These are phyloP conservation scores for Furcifer pardalis DNA, from an alignment of 2,797 vertebrate species.

Conservation along the genomic window DNA sequence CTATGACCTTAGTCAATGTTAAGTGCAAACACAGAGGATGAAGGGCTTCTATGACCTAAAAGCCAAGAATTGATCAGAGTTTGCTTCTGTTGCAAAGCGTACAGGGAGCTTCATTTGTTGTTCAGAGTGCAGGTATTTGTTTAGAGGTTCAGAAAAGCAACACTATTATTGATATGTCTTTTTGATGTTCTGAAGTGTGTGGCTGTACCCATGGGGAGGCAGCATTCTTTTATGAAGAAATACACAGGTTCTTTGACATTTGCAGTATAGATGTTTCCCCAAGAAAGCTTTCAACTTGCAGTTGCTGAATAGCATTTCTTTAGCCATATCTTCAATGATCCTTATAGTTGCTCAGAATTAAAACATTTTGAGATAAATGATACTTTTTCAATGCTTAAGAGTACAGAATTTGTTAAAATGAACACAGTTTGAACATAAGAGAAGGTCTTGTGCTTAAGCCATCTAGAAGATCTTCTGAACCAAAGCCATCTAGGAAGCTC, in stretches of 20 bases:
- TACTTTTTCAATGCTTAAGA: background rate
- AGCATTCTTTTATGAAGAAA: background rate
- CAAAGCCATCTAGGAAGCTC: background rate
- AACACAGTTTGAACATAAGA: background rate
- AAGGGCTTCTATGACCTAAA: background rate
- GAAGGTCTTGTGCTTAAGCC: too few species aligned
- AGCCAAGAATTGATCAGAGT: conserved; percentile 7
- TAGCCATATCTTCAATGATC: background rate
- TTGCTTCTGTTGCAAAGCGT: background rate
- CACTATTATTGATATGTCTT: background rate
- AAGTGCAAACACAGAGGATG: background rate
- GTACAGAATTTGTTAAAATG: background rate
- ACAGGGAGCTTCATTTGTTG: background rate
- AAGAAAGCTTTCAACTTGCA: background rate
- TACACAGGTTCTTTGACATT: background rate
- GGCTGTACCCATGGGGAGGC: background rate
- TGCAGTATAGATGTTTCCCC: background rate
- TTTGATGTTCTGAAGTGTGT: conserved; percentile 7
- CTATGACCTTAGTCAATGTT: background rate
- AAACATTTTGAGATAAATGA: conserved; percentile 12
- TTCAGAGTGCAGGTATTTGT: background rate
- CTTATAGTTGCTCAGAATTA: background rate
- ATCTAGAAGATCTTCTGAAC: background rate
- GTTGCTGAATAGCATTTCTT: background rate
- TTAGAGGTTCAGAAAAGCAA: conserved; percentile 10